Evolutionary conservation across 2,888 invertebrate species (phyloP), one percentile per base, ranked within the genome.

Genomic region (Trachelus troglodyta): DNA sequence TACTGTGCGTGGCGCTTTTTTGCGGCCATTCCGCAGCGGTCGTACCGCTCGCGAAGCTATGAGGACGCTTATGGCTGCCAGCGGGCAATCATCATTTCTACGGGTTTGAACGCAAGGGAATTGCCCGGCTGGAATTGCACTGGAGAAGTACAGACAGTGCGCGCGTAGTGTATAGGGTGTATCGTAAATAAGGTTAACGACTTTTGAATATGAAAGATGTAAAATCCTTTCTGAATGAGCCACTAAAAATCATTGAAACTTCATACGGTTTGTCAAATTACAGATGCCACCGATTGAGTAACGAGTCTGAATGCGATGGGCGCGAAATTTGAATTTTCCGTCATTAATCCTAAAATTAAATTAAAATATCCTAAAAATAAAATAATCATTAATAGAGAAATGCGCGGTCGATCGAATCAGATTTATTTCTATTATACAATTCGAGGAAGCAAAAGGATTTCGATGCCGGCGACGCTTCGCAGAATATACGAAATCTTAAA

Each of bases 11-110:
- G 34, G 30, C 35, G 56, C 23, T 56, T 74, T 74, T 74, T 74
- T 74, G 35, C 74, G 74, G 74, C 12, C 74, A 74, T 74, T 74
- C 74, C 74, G 74, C 74, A 15, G 23, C 35, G 74, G 74, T 74
- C 3, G 34, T 30, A 35, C 37, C 74, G 71, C 71, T 71, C 31
- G 71, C 12, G 23, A 56, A 56, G 56, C 56, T 23, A 56, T 1
- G 56, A 56, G 56, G 56, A 23, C 56, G 56, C 56, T 56, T 56
- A 56, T 56, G 71, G 71, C 71, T 12, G 71, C 56, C 23, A 34
- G 71, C 71, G 71, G 71, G 34, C 34, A 34, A 71, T 71, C 71
- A 34, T 71, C 31, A 71, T 71, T 71, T 34, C 71, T 12, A 34
- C 71, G 34, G 71, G 31, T 71, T 71, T 71, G 71, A 31, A 33